Evolutionary conservation across 2,888 invertebrate genomes (phyloP).

Genomic region (Orchestes rusci): DNA sequence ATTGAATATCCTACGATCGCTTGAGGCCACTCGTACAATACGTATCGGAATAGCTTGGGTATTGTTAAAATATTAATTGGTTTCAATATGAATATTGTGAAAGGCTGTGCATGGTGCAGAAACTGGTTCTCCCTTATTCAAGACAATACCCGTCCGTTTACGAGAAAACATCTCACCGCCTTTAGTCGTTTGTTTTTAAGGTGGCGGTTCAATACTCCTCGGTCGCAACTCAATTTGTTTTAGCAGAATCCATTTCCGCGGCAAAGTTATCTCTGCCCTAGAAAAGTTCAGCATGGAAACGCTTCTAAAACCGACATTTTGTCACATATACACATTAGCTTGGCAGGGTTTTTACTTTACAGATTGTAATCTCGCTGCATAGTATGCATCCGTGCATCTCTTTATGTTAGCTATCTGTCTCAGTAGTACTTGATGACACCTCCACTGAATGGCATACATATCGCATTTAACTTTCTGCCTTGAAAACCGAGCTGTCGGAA

Average conservation of each 20-base stretch:
- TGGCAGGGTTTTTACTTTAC: slow-evolving; percentile 21
- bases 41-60: background rate
- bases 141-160: too few species aligned
- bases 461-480: slow-evolving; percentile 27
- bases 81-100: too few species aligned
- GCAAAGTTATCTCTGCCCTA: slow-evolving; percentile 7
- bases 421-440: slow-evolving; percentile 35
- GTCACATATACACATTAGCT: slow-evolving; percentile 18
- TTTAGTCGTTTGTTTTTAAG: too few species aligned
- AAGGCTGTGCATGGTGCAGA: too few species aligned
- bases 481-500: slow-evolving; percentile 22
- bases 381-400: slow-evolving; percentile 27
- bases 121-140: too few species aligned
- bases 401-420: slow-evolving; percentile 34
- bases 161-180: too few species aligned
- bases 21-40: slow-evolving; percentile 5
- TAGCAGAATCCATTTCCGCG: slow-evolving; percentile 7
- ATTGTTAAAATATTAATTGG: too few species aligned
- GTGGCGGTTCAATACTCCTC: too few species aligned
- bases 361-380: slow-evolving; percentile 18
- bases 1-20: slow-evolving; percentile 10
- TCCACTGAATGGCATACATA: slow-evolving; percentile 34
- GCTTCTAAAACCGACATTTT: slow-evolving; percentile 11
- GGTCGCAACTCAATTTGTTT: too few species aligned
- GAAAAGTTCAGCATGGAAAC: slow-evolving; percentile 4